A percentile compares a stretch with the other conserved stretches of the same genome.
Conservation (phyloP, 2,113 vertebrate species). For the Phalacrocorax aristotelis region DNA sequence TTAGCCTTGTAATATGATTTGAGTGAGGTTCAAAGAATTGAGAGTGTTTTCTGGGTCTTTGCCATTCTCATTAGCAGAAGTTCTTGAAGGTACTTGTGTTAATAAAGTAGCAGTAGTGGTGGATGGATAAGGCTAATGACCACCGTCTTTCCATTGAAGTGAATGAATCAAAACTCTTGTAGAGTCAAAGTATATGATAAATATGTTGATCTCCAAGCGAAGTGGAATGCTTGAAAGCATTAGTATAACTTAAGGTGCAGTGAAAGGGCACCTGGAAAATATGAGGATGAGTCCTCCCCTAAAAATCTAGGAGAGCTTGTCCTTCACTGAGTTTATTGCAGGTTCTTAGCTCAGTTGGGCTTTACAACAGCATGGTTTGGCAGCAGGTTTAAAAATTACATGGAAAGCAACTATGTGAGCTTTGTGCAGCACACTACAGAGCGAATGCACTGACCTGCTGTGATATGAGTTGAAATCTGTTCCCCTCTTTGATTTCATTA, state of each 20-base stretch:
- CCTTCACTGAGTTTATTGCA: background rate
- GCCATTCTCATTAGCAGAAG: background rate
- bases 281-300: background rate
- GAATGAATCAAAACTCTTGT: background rate
- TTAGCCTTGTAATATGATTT: background rate
- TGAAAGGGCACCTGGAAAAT: background rate
- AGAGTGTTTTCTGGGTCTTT: background rate
- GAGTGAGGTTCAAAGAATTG: background rate
- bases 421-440: background rate
- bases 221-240: background rate
- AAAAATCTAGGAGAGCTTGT: background rate
- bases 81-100: background rate
- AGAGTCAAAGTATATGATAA: background rate
- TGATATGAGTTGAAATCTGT: background rate
- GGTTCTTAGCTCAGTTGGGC: background rate
- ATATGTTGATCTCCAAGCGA: background rate
- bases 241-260: background rate
- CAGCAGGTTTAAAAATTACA: background rate
- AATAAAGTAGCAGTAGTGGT: background rate
- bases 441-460: background rate
- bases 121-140: background rate
- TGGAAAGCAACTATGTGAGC: background rate
- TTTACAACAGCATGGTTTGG: background rate
- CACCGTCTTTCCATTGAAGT: background rate
- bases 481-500: slow-evolving; percentile 18